Evolutionary conservation across 2,888 invertebrate species (phyloP).

Genomic region (Mythimna loreyi): DNA sequence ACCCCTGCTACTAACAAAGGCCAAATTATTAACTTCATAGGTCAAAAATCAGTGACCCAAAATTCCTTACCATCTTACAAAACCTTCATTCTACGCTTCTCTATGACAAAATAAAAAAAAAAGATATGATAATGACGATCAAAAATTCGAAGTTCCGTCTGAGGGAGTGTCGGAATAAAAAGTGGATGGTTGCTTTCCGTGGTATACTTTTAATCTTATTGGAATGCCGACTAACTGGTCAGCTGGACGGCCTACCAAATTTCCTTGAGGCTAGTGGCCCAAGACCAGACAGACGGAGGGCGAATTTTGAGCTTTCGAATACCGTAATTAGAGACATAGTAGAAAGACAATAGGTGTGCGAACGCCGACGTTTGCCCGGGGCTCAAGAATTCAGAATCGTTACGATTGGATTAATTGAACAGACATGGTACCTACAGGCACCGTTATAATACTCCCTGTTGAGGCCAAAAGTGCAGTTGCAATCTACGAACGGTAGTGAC

Average conservation of each 20-base stretch:
- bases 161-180: conserved; percentile 44
- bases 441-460: no score
- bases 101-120: conserved; percentile 27
- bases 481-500: no score
- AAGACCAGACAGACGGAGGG: conserved; percentile 32
- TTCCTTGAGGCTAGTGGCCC: conserved; percentile 58
- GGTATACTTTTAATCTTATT: conserved; percentile 78
- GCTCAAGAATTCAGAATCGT: no score
- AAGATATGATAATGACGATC: conserved; percentile 1
- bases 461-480: no score
- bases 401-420: not conserved
- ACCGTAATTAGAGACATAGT: no score
- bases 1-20: not conserved
- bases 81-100: not conserved
- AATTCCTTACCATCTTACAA: not conserved
- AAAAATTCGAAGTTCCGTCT: conserved; percentile 1
- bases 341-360: no score
- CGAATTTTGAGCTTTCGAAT: conserved; percentile 22
- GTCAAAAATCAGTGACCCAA: not conserved
- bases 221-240: conserved; percentile 79
- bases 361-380: no score
- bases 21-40: not conserved
- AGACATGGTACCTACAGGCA: no score
- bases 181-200: conserved; percentile 47
- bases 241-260: conserved; percentile 70